Conservation (phyloP, 2,888 invertebrate species). For the Seira musarum region DNA sequence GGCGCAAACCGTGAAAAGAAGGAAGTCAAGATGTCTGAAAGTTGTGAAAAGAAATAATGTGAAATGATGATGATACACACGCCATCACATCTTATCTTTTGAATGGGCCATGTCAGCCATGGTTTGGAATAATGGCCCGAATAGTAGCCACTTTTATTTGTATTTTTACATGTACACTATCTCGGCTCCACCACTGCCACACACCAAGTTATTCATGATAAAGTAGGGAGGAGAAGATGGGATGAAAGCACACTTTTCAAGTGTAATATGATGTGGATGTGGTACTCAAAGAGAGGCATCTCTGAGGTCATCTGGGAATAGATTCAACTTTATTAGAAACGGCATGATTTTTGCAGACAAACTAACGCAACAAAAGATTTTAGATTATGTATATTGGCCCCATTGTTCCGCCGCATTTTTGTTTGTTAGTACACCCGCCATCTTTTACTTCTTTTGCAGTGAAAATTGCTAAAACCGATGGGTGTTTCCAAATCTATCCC, state of each 20-base stretch:
- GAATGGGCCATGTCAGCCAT: conserved; percentile 54
- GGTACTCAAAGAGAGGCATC: conserved; percentile 25
- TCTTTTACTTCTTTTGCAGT: not conserved
- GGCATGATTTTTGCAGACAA: conserved; percentile 21
- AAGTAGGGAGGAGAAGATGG: not conserved
- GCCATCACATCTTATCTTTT: conserved; percentile 51
- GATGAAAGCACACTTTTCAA: not conserved
- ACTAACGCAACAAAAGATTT: not conserved
- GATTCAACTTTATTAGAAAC: conserved; percentile 60
- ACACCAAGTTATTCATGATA: conserved; percentile 3
- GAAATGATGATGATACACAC: conserved; percentile 37
- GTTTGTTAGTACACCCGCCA: not conserved
- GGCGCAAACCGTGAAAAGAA: conserved; percentile 15
- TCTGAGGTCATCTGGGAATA: conserved; percentile 58
- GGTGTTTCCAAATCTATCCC: not conserved
- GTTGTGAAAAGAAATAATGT: conserved; percentile 38
- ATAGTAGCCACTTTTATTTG: conserved; percentile 52
- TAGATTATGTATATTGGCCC: not conserved
- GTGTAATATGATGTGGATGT: conserved; percentile 8
- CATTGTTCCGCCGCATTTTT: not conserved
- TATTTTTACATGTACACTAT: conserved; percentile 54
- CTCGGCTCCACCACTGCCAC: conserved; percentile 27
- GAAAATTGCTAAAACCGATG: not conserved
- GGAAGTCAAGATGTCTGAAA: not conserved
- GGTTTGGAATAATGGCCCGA: conserved; percentile 24